Evolutionary conservation across 2,888 invertebrate species (phyloP), one percentile per base, ranked within the genome.

Genomic region (Euphydryas editha): DNA sequence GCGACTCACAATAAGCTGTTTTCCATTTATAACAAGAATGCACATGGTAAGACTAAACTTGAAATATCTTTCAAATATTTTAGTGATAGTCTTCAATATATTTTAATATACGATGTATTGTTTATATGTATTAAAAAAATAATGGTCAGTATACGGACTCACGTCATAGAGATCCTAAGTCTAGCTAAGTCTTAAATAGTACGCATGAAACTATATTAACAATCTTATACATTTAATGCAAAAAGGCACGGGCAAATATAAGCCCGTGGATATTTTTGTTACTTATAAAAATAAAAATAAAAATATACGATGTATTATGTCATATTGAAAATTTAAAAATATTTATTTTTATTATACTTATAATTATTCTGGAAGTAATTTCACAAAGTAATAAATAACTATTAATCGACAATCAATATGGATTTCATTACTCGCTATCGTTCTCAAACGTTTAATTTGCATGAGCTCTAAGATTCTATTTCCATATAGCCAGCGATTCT

Each of bases 401-500:
- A 44, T n/a, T 44, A 44, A 15, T 21, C n/a, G 18, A 21, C 36
- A 17, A 24, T 37, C 18, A 37, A 18, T 37, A n/a, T 30, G 37
- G 8, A 42, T 39, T 62, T 36, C 15, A 54, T 54, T 54, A 4
- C 54, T 30, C 10, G 54, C 36, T 54, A 30, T 17, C 30, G 36
- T 30, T 54, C 54, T 54, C 17, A 36, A 56, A 47, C 24, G 42
- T 20, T 58, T 54, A 63, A 67, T 62, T 63, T 58, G 69, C 63
- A 60, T 60, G 47, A 57, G 20, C 65, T 54, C 37, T 42, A 59
- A 57, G 24, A 39, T 46, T 55, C 66, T 63, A 66, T 55, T 62
- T 69, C 47, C 24, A 67, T 61, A 63, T 46, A 56, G 62, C 44
- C 30, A 65, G 59, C 69, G 60, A 63, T 58, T 63, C 67, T 65